Percentiles rank a stretch among this genome's conserved stretches.
Evolutionary conservation across 2,797 vertebrate genomes (phyloP).

Genomic region (Apodemus agrarius): DNA sequence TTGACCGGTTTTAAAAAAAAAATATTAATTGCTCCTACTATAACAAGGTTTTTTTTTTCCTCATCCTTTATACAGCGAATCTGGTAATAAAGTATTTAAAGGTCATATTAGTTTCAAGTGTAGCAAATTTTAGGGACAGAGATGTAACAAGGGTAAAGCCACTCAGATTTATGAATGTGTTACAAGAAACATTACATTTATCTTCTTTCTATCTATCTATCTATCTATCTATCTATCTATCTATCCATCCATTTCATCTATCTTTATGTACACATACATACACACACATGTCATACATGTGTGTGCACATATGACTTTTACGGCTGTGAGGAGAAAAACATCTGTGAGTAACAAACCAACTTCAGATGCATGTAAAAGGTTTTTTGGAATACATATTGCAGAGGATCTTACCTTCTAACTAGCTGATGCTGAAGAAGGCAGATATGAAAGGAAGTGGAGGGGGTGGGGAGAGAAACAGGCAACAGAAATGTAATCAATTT

Average conservation of each 20-base stretch:
- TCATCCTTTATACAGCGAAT: constrained; percentile 8
- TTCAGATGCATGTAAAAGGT: background rate
- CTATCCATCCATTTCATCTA: background rate
- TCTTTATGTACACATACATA: too few species aligned
- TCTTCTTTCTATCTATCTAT: background rate
- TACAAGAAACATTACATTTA: background rate
- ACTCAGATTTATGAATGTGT: background rate
- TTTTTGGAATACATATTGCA: background rate
- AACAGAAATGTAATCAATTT: background rate
- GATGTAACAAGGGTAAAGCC: background rate
- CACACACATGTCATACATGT: background rate
- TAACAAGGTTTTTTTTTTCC: background rate
- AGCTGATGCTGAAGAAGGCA: background rate
- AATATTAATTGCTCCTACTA: background rate
- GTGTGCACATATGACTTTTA: background rate
- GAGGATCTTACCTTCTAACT: background rate
- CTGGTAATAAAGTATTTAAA: background rate
- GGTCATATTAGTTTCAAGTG: background rate
- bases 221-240: background rate
- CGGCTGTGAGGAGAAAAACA: background rate
- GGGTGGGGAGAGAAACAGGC: background rate
- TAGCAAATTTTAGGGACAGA: background rate
- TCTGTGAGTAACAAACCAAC: background rate
- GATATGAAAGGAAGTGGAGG: background rate
- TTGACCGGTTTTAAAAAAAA: constrained; percentile 17